phyloP scores from a whole-genome alignment of 2,888 invertebrate species.

The Xylota segnis region DNA sequence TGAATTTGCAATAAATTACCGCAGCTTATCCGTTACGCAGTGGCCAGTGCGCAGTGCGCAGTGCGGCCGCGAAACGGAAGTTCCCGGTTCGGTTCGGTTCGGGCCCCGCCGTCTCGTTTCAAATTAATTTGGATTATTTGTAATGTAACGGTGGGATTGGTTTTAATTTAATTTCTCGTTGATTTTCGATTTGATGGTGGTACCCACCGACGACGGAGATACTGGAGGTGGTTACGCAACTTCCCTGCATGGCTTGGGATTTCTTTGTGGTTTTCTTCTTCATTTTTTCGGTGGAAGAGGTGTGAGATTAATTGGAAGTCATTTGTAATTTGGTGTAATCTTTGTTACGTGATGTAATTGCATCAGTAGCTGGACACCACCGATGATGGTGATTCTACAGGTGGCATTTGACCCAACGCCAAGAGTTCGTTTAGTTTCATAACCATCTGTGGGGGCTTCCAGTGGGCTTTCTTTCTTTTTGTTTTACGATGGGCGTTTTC shows the following conservation, averaged over 20 bases:
- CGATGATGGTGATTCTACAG: constrained; percentile 35
- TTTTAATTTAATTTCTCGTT: constrained; percentile 64
- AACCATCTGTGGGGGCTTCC: constrained; percentile 2
- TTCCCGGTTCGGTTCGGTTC: constrained; percentile 22
- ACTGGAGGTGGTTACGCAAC: constrained; percentile 39
- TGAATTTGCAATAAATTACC: constrained; percentile 72
- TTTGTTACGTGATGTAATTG: constrained; percentile 63
- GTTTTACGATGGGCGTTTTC: not conserved
- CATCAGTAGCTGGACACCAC: constrained; percentile 31
- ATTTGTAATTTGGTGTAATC: constrained; percentile 72
- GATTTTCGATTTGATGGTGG: constrained; percentile 47
- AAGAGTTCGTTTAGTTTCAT: constrained; percentile 20
- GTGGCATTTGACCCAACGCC: constrained; percentile 57
- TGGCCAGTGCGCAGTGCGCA: too few species aligned
- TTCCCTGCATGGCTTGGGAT: not conserved
- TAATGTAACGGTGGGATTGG: constrained; percentile 50
- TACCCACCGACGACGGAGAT: not conserved
- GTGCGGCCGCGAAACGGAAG: constrained; percentile 56
- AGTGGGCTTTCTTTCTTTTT: not conserved
- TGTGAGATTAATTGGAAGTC: constrained; percentile 70
- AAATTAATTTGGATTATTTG: constrained; percentile 76
- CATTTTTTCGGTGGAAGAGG: constrained; percentile 15
- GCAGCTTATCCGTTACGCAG: constrained; percentile 67
- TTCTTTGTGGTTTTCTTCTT: constrained; percentile 12
- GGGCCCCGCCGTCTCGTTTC: constrained; percentile 44